Evolutionary conservation across 2,113 vertebrate genomes (phyloP).

Genomic region (Lepisosteus oculatus): DNA sequence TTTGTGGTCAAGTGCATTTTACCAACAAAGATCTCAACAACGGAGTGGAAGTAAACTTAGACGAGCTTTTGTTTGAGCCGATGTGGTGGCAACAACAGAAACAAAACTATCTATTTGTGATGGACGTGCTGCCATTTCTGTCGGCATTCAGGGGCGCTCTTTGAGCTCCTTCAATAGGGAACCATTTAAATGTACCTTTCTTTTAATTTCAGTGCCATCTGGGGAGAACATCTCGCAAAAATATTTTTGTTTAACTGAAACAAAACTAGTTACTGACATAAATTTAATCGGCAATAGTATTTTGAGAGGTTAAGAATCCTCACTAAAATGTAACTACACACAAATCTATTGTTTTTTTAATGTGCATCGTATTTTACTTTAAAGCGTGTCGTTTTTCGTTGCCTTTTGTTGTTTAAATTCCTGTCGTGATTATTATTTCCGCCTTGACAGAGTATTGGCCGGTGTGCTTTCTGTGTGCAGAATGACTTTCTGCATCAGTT

Average conservation of each 20-base stretch:
- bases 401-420: too few relatives aligned
- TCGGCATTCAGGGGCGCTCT: conserved; percentile 65
- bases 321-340: too few relatives aligned
- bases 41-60: conserved; percentile 79
- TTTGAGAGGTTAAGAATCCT: too few relatives aligned
- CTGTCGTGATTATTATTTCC: too few relatives aligned
- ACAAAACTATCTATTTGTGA: conserved; percentile 84
- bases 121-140: conserved; percentile 68
- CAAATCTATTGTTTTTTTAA: conserved; percentile 27
- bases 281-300: too few relatives aligned
- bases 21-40: conserved; percentile 70
- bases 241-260: too few relatives aligned
- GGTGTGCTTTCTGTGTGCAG: too few relatives aligned
- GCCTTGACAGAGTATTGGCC: too few relatives aligned
- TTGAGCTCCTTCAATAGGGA: conserved; percentile 51
- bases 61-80: conserved; percentile 76
- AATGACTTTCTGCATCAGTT: too few relatives aligned
- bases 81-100: conserved; percentile 81
- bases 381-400: too few relatives aligned
- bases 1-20: conserved; percentile 66
- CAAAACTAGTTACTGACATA: too few relatives aligned
- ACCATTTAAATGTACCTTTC: conserved; percentile 63
- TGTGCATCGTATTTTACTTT: neutral
- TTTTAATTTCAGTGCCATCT: conserved; percentile 41
- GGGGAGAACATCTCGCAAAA: too few relatives aligned